Conservation (phyloP, 2,797 vertebrate genomes). For the Tiaroga cobitis region DNA sequence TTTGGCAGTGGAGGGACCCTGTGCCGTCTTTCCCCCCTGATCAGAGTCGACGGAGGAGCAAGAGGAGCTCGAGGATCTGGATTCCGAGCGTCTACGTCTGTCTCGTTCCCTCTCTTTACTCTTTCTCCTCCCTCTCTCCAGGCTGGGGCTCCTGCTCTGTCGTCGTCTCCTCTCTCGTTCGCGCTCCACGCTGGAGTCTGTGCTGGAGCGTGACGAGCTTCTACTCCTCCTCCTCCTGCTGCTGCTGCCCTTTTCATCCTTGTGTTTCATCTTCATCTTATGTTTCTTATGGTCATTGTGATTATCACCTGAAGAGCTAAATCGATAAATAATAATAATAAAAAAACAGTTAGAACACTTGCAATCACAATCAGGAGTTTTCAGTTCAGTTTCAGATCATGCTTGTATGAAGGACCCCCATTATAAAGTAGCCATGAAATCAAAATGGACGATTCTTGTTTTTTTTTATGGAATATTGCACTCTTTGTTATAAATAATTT, state of each 20-base stretch:
- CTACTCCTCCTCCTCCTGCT: conserved; percentile 54
- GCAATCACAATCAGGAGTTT: not conserved
- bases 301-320: conserved; percentile 74
- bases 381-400: not conserved
- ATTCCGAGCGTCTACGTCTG: conserved; percentile 54
- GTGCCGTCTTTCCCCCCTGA: conserved; percentile 57
- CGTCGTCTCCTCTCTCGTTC: conserved; percentile 45
- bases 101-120: conserved; percentile 36
- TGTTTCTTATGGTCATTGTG: conserved; percentile 57
- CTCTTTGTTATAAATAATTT: not conserved
- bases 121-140: conserved; percentile 39
- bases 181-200: conserved; percentile 56
- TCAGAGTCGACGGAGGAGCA: conserved; percentile 81
- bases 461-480: not conserved
- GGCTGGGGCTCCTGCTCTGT: conserved; percentile 23
- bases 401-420: not conserved
- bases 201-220: conserved; percentile 68
- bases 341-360: not conserved
- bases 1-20: conserved; percentile 71
- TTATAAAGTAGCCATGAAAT: not conserved
- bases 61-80: conserved; percentile 76
- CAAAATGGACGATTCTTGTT: not conserved
- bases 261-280: conserved; percentile 46
- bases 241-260: conserved; percentile 37
- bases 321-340: not conserved